Evolutionary conservation across 2,113 vertebrate species (phyloP).

Genomic region (Saccopteryx bilineata): DNA sequence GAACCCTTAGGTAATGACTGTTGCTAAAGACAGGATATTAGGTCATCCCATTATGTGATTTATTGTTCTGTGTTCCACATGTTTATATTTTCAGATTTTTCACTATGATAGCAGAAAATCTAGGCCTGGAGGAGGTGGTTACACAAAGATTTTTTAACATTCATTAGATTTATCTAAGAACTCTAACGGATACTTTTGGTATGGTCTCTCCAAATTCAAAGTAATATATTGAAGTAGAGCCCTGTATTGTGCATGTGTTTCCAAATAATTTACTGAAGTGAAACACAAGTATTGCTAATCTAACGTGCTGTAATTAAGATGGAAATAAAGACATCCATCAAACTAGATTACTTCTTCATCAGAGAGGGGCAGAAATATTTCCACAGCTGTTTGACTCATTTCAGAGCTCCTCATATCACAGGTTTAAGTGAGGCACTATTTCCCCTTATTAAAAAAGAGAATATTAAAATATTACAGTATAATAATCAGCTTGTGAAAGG

Average conservation of each 20-base stretch:
- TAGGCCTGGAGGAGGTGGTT: not conserved
- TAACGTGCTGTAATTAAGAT: constrained; percentile 52
- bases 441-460: not conserved
- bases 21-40: constrained; percentile 67
- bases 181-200: not conserved
- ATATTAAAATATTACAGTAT: constrained; percentile 17
- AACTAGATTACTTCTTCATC: constrained; percentile 82
- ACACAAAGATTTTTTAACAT: not conserved
- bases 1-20: constrained; percentile 50
- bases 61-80: constrained; percentile 30
- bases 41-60: constrained; percentile 61
- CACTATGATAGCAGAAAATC: constrained; percentile 39
- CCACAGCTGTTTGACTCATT: constrained; percentile 74
- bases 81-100: constrained; percentile 67
- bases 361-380: constrained; percentile 71
- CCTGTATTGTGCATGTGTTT: constrained; percentile 53
- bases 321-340: constrained; percentile 82
- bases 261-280: constrained; percentile 74
- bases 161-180: constrained; percentile 6
- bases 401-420: constrained; percentile 63
- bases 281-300: constrained; percentile 76
- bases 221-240: constrained; percentile 72
- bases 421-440: constrained; percentile 51
- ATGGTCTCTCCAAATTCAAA: constrained; percentile 61
- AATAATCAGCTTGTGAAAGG: not conserved